Percentiles rank a stretch among this genome's conserved stretches.
Conservation (phyloP, 92 coral and sea anemone species). For the Actinernus sp. region DNA sequence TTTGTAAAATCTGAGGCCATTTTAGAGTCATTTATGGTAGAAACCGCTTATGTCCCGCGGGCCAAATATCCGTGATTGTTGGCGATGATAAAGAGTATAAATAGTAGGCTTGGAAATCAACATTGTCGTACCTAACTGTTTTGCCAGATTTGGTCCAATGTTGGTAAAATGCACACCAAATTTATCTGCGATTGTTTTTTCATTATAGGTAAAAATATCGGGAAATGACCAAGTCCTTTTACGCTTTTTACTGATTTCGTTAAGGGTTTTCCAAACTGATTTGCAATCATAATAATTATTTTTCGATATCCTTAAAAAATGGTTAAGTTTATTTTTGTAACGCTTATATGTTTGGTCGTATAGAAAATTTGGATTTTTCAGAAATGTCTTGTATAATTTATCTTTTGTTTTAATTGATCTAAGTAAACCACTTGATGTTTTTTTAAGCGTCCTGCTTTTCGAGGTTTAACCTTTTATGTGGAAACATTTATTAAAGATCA, state of each 20-base stretch:
- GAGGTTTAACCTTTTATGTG: slow-evolving; percentile 17
- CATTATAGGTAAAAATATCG: too few relatives aligned
- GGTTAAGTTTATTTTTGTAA: slow-evolving; percentile 36
- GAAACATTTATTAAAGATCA: slow-evolving; percentile 44
- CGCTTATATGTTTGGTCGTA: slow-evolving; percentile 18
- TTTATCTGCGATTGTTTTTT: slow-evolving; percentile 49
- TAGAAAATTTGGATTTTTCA: slow-evolving; percentile 5
- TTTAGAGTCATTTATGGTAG: too few relatives aligned
- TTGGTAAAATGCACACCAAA: slow-evolving; percentile 50
- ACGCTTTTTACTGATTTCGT: slow-evolving; percentile 48
- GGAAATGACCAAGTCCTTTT: too few relatives aligned
- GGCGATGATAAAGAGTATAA: too few relatives aligned
- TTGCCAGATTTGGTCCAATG: slow-evolving; percentile 46
- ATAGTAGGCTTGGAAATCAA: too few relatives aligned
- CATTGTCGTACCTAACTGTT: slow-evolving; percentile 39
- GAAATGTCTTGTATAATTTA: slow-evolving; percentile 24
- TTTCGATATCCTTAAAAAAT: slow-evolving; percentile 19
- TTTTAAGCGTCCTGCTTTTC: slow-evolving; percentile 19
- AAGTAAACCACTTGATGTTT: slow-evolving; percentile 48
- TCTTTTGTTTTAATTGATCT: slow-evolving; percentile 36
- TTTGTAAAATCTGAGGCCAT: too few relatives aligned
- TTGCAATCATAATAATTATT: slow-evolving; percentile 14
- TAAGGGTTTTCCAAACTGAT: slow-evolving; percentile 51
- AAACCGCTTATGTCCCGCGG: too few relatives aligned
- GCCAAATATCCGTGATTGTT: too few relatives aligned